A percentile compares a stretch with the other conserved stretches of the same genome.
phyloP scores from a whole-genome alignment of 2,797 vertebrate genomes.

The Pagetopsis macropterus region DNA sequence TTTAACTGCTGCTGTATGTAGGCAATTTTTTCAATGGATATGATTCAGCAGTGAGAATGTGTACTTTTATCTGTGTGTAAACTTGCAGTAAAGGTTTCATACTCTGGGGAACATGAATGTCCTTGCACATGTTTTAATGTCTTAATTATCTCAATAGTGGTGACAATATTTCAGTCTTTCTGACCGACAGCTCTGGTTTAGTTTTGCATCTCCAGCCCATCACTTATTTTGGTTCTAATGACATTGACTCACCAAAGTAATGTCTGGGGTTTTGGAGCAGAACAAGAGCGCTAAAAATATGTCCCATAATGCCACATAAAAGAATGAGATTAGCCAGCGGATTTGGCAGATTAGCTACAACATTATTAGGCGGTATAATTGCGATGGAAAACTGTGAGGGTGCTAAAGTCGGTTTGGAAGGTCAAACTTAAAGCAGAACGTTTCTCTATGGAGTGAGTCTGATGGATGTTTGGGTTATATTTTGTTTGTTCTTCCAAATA shows the following conservation, averaged over 20 bases:
- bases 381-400: background rate
- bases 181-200: too few species aligned
- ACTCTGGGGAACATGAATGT: background rate
- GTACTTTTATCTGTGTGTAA: background rate
- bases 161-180: background rate
- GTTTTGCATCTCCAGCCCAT: background rate
- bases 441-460: background rate
- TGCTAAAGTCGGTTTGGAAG: background rate
- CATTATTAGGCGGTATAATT: background rate
- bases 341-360: conserved; percentile 8
- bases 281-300: conserved; percentile 12
- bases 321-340: conserved; percentile 7
- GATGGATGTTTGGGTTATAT: background rate
- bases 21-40: background rate
- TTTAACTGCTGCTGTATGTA: background rate
- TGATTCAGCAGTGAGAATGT: background rate
- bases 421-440: conserved; percentile 1
- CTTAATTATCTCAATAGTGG: background rate
- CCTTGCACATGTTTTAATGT: background rate
- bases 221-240: background rate
- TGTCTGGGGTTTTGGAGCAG: background rate
- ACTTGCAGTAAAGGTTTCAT: conserved; percentile 1
- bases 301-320: background rate
- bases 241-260: background rate
- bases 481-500: conserved; percentile 3